Evolutionary conservation across 2,888 invertebrate species (phyloP), one percentile per base, ranked within the genome.

Genomic region (Pantelozetes paolii): DNA sequence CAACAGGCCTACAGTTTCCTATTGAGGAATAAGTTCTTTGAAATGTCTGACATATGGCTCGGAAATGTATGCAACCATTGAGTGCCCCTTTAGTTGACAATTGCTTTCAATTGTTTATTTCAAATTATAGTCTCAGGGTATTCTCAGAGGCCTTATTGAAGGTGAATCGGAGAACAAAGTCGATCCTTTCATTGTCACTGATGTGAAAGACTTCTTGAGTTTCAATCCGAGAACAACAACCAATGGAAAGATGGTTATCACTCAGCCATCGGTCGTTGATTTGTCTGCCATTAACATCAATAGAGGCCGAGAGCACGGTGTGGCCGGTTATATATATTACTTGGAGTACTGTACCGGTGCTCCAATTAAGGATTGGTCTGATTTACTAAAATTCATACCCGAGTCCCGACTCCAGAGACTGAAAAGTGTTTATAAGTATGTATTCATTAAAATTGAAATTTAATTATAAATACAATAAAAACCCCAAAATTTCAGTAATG

Each of bases 291-390:
- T 74, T 20, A 76, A 76, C 36, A 72, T 72, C 0, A 74, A 71
- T 42, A 70, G 76, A 28, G 76, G 74, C 23, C 67, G 76, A 28
- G 76, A 76, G n/a, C 76, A 76, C 45, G 76, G 76, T 15, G 71
- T 76, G 8, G 74, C 76, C 15, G 74, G 64, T 15, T 76, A 76
- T 62, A 45, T 76, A 15, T 71, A 74, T 36, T 76, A 71, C 30
- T n/a, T 76, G 15, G 76, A 76, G 26, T 76, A 76, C 36, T 76
- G 76, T 70, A 71, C 74, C 15, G 74, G 74, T 2, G 32, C 20
- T 20, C 23, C 71, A 32, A 71, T 72, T 36, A 69, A 69, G n/a
- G 18, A 8, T 20, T 76, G 76, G 76, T 18, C 36, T 8, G 76
- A 76, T 72, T 54, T 76, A 13, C 36, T 8, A 9, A 28, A 64